Percentiles rank a stretch among this genome's conserved stretches.
These are phyloP conservation scores for Panthera leo DNA, from an alignment of 2,113 vertebrate genomes.

Conservation along the genomic window DNA sequence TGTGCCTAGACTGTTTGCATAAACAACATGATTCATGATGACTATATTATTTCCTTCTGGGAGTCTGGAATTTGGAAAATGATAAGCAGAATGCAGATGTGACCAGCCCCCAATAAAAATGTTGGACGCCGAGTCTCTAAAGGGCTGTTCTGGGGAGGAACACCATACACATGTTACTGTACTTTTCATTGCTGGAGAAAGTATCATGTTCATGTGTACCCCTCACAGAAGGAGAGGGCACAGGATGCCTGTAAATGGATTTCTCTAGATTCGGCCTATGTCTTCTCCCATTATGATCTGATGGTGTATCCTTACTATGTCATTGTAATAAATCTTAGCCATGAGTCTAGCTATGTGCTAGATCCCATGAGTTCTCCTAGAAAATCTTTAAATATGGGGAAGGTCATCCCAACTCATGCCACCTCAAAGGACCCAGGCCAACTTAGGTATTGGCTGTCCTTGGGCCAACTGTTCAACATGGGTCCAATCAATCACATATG, in stretches of 20 bases:
- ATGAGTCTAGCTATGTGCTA: neutral
- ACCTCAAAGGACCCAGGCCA: neutral
- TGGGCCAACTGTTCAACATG: neutral
- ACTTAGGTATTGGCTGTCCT: neutral
- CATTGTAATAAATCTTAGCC: neutral
- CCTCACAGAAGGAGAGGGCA: neutral
- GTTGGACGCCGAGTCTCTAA: neutral
- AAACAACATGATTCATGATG: slow-evolving; percentile 1
- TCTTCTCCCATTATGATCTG: neutral
- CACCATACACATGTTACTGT: neutral
- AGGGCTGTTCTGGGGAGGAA: neutral
- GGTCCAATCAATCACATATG: neutral
- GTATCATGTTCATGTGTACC: neutral
- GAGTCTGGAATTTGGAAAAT: neutral
- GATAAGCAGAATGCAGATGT: neutral
- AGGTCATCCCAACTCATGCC: neutral
- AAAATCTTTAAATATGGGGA: neutral
- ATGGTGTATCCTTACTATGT: neutral
- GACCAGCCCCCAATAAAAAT: neutral
- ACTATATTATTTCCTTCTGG: neutral
- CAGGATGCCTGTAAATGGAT: neutral
- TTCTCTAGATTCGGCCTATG: neutral
- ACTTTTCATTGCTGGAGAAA: neutral
- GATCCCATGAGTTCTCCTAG: neutral
- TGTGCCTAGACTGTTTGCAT: neutral